phyloP scores from a whole-genome alignment of 2,113 vertebrate genomes.

The Sitta europaea region DNA sequence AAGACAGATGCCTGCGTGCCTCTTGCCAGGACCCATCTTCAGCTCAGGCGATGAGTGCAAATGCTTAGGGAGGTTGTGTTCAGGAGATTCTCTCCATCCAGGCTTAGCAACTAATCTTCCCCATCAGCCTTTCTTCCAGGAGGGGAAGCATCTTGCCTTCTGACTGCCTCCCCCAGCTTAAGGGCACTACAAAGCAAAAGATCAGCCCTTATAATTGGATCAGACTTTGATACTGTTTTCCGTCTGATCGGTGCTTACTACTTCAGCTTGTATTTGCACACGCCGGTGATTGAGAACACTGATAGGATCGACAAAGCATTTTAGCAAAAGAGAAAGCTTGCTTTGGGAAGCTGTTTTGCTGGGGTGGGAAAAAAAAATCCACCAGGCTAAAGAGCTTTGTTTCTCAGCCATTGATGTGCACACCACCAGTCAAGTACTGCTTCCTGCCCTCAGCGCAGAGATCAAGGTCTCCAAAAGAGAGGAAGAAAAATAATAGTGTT shows the following conservation, averaged over 20 bases:
- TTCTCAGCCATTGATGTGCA: not conserved
- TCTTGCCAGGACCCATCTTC: constrained; percentile 64
- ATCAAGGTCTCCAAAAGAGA: not conserved
- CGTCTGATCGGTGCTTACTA: not conserved
- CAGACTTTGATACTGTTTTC: not conserved
- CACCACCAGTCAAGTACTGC: not conserved
- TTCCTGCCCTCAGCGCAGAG: not conserved
- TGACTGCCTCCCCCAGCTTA: not conserved
- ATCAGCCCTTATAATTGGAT: not conserved
- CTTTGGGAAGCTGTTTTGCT: not conserved
- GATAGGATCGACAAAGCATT: not conserved
- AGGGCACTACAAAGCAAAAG: not conserved
- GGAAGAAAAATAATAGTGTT: not conserved
- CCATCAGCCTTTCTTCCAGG: not conserved
- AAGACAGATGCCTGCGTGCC: constrained; percentile 58
- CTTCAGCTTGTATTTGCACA: not conserved
- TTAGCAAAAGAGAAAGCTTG: not conserved
- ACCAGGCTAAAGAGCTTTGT: not conserved
- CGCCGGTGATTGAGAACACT: accelerated
- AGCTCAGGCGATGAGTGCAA: constrained; percentile 14
- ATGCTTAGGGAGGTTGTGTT: not conserved
- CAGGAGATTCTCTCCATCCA: constrained; percentile 18
- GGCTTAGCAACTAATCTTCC: constrained; percentile 19
- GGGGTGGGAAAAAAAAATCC: not conserved
- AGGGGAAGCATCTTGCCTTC: not conserved